Conservation (phyloP, 2,113 vertebrate species). For the Protobothrops flavoviridis region DNA sequence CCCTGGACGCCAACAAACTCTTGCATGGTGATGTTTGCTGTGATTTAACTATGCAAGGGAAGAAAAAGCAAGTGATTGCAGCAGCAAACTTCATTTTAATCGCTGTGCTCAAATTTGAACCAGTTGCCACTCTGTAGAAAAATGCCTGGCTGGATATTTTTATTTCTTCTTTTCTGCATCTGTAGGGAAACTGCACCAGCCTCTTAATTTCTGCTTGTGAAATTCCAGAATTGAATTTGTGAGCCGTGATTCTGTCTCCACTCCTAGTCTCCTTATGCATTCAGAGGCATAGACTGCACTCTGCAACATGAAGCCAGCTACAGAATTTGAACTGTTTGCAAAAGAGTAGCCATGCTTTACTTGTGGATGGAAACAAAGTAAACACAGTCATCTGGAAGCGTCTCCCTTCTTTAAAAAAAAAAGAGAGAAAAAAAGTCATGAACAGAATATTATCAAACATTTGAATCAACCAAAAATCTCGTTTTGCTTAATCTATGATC, state of each 20-base stretch:
- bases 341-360: background rate
- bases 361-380: background rate
- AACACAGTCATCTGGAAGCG: background rate
- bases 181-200: background rate
- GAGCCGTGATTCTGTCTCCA: background rate
- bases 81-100: background rate
- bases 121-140: background rate
- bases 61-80: background rate
- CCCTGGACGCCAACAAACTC: background rate
- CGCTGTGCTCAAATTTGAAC: background rate
- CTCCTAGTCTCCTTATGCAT: background rate
- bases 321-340: background rate
- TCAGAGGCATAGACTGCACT: background rate
- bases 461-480: background rate
- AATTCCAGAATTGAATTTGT: background rate
- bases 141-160: background rate
- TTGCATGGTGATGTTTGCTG: background rate
- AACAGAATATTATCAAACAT: background rate
- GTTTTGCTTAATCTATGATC: background rate
- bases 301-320: background rate
- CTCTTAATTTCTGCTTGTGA: background rate
- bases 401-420: background rate
- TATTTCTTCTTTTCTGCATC: background rate
- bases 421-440: too few species aligned
- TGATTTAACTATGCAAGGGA: background rate